Conservation (phyloP, 2,888 invertebrate species). For the Heliothis peltigera region DNA sequence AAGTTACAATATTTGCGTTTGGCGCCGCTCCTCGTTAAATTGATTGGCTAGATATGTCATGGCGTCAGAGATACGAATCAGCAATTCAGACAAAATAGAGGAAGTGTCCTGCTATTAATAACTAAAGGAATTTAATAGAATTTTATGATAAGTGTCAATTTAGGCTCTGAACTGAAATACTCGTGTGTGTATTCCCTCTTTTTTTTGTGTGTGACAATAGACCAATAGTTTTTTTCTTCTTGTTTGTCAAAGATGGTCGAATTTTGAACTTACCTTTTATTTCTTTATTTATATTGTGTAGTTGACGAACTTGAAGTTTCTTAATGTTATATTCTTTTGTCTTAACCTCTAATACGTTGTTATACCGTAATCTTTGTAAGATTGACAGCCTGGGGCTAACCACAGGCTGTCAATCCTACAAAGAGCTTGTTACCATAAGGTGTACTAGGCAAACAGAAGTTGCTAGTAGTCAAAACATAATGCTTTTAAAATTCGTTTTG, state of each 20-base stretch:
- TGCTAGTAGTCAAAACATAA: neutral
- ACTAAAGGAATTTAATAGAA: slow-evolving; percentile 12
- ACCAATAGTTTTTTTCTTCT: neutral
- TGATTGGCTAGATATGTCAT: slow-evolving; percentile 54
- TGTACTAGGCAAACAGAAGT: neutral
- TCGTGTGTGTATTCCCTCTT: neutral
- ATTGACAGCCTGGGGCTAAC: too few relatives aligned
- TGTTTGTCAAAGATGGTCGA: neutral
- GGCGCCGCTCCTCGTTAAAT: slow-evolving; percentile 47
- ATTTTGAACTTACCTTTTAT: too few relatives aligned
- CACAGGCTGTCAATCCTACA: too few relatives aligned
- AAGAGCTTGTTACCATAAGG: neutral
- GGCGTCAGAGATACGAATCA: slow-evolving; percentile 41
- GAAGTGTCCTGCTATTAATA: slow-evolving; percentile 34
- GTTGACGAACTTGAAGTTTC: too few relatives aligned
- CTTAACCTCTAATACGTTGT: too few relatives aligned
- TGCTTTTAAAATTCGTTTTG: neutral
- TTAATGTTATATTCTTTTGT: too few relatives aligned
- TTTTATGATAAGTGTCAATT: slow-evolving; percentile 5
- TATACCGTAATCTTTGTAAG: too few relatives aligned
- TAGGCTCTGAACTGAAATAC: neutral
- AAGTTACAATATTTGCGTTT: slow-evolving; percentile 54
- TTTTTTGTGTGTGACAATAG: too few relatives aligned
- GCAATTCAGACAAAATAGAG: slow-evolving; percentile 27
- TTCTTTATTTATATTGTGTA: too few relatives aligned